Percentiles rank a stretch among this genome's conserved stretches.
Conservation (phyloP, 2,113 vertebrate species). For the Strix uralensis region DNA sequence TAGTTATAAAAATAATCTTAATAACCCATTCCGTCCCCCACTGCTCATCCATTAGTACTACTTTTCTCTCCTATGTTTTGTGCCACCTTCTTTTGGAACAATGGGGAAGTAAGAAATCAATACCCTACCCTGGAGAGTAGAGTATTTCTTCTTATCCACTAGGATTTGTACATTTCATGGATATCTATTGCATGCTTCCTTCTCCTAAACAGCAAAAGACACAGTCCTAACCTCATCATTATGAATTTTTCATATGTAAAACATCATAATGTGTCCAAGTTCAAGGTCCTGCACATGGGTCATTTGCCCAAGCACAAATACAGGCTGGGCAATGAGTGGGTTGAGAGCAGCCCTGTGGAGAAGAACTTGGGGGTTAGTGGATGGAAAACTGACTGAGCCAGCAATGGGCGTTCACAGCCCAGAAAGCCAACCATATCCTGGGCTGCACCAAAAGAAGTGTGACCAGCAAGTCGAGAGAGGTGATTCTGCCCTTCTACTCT, state of each 20-base stretch:
- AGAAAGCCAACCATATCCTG: fast-evolving
- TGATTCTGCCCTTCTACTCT: neutral
- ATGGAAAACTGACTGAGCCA: neutral
- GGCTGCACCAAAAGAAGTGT: neutral
- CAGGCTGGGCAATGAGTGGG: neutral
- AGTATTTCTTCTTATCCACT: neutral
- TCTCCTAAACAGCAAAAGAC: neutral
- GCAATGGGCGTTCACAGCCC: neutral
- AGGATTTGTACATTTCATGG: neutral
- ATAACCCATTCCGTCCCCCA: neutral
- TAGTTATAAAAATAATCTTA: neutral
- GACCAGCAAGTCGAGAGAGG: neutral
- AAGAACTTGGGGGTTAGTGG: neutral
- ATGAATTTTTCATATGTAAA: neutral
- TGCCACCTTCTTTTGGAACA: neutral
- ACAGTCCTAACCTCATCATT: neutral
- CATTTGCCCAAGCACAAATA: neutral
- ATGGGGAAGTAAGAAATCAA: neutral
- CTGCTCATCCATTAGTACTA: neutral
- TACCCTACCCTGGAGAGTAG: neutral
- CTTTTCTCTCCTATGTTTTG: neutral
- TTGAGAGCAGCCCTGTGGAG: neutral
- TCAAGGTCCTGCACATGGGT: neutral
- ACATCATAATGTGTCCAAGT: neutral
- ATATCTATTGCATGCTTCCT: neutral